Conservation (phyloP, 2,888 invertebrate species). For the Scelioninae gen. 2 region DNA sequence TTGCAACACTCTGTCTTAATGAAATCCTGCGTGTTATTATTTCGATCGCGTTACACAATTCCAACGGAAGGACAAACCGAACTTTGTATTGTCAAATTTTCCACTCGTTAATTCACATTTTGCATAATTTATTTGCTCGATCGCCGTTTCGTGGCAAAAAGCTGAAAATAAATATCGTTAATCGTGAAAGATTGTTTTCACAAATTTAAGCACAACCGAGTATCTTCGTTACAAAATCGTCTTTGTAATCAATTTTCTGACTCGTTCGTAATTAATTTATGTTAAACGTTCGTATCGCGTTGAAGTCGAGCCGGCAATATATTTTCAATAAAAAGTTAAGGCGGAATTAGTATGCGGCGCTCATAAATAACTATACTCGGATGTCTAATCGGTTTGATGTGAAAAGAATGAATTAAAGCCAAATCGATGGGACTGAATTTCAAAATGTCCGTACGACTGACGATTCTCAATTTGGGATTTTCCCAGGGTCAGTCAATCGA, state of each 20-base stretch:
- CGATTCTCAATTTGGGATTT: constrained; percentile 41
- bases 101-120: not conserved
- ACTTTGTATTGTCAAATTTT: constrained; percentile 14
- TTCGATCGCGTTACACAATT: constrained; percentile 27
- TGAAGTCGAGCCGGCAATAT: not conserved
- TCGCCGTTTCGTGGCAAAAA: no score
- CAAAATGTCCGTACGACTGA: constrained; percentile 29
- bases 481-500: constrained; percentile 27
- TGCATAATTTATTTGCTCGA: constrained; percentile 3
- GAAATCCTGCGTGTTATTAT: constrained; percentile 28
- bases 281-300: not conserved
- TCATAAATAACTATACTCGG: constrained; percentile 23
- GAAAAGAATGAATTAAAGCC: constrained; percentile 20
- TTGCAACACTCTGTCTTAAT: constrained; percentile 37
- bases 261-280: constrained; percentile 11
- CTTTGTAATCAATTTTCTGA: constrained; percentile 1
- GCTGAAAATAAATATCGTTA: not conserved
- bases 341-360: constrained; percentile 16
- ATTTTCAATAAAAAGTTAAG: constrained; percentile 6
- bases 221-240: not conserved
- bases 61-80: constrained; percentile 8
- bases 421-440: constrained; percentile 11
- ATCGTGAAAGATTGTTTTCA: not conserved
- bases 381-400: constrained; percentile 22
- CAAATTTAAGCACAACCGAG: not conserved